phyloP scores from a whole-genome alignment of 1,140 invertebrate genomes.

The Steinernema feltiae region DNA sequence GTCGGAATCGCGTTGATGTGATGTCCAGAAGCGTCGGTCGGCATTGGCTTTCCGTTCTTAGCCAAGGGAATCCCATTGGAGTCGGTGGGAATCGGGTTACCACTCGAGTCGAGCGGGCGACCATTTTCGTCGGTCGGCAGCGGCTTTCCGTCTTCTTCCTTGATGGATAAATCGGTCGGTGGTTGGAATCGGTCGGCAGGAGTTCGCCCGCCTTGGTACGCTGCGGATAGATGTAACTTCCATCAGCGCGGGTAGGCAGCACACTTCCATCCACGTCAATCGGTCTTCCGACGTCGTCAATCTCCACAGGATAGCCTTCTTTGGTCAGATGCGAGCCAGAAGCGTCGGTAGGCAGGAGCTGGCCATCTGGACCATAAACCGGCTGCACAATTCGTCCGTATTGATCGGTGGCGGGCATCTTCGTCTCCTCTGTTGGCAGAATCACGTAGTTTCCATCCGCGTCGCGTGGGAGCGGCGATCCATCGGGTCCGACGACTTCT shows the following conservation, averaged over 20 bases:
- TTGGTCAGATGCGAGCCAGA: background rate
- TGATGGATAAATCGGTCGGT: slow-evolving; percentile 17
- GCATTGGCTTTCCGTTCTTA: slow-evolving; percentile 12
- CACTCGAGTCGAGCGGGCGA: slow-evolving; percentile 22
- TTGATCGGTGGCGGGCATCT: background rate
- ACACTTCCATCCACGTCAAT: slow-evolving; percentile 19
- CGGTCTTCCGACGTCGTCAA: slow-evolving; percentile 20
- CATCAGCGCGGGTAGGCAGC: background rate
- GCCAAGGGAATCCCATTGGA: slow-evolving; percentile 16
- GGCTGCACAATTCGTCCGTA: background rate
- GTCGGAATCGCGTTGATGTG: background rate
- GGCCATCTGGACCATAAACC: slow-evolving; percentile 15
- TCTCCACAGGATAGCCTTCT: slow-evolving; percentile 11
- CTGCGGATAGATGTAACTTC: background rate
- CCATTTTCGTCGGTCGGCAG: slow-evolving; percentile 29
- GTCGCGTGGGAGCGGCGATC: slow-evolving; percentile 20
- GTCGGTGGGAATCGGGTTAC: slow-evolving; percentile 24
- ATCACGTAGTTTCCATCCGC: background rate
- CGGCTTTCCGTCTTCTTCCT: slow-evolving; percentile 22
- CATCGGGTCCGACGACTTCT: background rate
- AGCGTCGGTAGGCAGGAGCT: slow-evolving; percentile 20
- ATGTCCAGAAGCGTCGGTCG: slow-evolving; percentile 24
- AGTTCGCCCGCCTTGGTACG: background rate
- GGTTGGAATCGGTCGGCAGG: background rate
- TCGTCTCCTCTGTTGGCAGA: background rate